Conservation (phyloP, 2,888 invertebrate species). For the Euproctis similis region DNA sequence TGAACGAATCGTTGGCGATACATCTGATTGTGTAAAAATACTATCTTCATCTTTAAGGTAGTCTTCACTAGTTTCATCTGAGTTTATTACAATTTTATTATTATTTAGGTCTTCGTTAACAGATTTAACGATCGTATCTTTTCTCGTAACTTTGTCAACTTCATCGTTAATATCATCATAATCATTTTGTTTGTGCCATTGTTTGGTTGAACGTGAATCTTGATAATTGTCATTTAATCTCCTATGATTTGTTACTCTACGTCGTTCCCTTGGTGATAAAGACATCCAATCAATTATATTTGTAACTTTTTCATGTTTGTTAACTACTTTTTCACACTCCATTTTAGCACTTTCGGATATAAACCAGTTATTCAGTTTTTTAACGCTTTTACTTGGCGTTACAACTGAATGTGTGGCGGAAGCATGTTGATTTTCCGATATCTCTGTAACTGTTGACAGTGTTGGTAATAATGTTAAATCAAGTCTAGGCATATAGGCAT, state of each 20-base stretch:
- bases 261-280: constrained; percentile 46
- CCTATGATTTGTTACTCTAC: constrained; percentile 23
- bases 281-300: constrained; percentile 42
- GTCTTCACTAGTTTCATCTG: too few species aligned
- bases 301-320: constrained; percentile 21
- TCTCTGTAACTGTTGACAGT: constrained; percentile 55
- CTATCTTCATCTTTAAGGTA: constrained; percentile 14
- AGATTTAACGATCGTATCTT: constrained; percentile 2
- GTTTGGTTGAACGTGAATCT: constrained; percentile 7
- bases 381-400: constrained; percentile 13
- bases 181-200: too few species aligned
- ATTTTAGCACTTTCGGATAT: constrained; percentile 16
- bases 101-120: too few species aligned
- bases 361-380: constrained; percentile 42
- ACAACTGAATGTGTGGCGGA: constrained; percentile 18
- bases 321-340: constrained; percentile 3
- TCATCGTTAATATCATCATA: constrained; percentile 31
- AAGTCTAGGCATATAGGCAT: constrained; percentile 41
- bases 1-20: constrained; percentile 4
- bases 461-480: constrained; percentile 40
- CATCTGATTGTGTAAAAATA: constrained; percentile 7
- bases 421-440: constrained; percentile 37
- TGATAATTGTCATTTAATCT: constrained; percentile 14
- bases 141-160: constrained; percentile 13
- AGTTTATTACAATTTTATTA: too few species aligned